Evolutionary conservation across 2,113 vertebrate species (phyloP).

Genomic region (rat (Rattus norvegicus)): GRCr8 NC_086024.1:123452001-123452500

Average conservation of each 20-base stretch:
- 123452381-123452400: not conserved
- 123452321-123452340: not conserved
- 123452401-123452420: not conserved
- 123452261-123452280: not conserved
- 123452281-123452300: not conserved
- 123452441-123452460: not conserved
- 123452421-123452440: not conserved
- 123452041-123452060: not conserved
- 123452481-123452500: not conserved
- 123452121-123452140: not conserved
- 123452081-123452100: not conserved
- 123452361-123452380: not conserved
- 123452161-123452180: not conserved
- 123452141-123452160: not conserved
- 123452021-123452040: not conserved
- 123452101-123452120: not conserved
- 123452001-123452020: not conserved
- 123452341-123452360: not conserved
- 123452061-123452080: not conserved
- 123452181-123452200: no score
- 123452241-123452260: not conserved
- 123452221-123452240: not conserved
- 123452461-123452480: not conserved
- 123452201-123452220: not conserved
- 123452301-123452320: not conserved